phyloP scores from a whole-genome alignment of 2,888 invertebrate species.

The Melanchra persicariae region DNA sequence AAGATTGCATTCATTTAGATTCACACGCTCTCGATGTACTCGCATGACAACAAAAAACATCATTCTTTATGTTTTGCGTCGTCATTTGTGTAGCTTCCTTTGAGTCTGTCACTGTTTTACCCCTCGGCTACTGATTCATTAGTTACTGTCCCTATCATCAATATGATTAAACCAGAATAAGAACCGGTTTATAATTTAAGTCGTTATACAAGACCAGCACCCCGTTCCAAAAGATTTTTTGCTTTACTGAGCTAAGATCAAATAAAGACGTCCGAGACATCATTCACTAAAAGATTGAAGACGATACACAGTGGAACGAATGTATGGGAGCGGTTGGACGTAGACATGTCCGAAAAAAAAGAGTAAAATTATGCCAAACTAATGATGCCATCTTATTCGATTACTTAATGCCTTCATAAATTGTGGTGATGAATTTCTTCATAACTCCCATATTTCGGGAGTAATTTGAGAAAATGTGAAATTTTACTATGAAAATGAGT shows the following conservation, averaged over 20 bases:
- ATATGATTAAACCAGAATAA: constrained; percentile 79
- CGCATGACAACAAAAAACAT: constrained; percentile 57
- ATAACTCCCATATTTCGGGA: too few relatives aligned
- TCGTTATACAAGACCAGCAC: constrained; percentile 71
- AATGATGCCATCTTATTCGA: too few relatives aligned
- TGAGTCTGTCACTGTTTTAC: constrained; percentile 67
- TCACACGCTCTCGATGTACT: constrained; percentile 65
- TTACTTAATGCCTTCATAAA: too few relatives aligned
- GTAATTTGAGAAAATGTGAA: too few relatives aligned
- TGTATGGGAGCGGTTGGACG: too few relatives aligned
- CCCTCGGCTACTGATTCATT: constrained; percentile 74
- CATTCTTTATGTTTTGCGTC: constrained; percentile 52
- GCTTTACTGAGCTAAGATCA: constrained; percentile 59
- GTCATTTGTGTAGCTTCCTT: constrained; percentile 64
- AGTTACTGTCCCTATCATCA: constrained; percentile 75
- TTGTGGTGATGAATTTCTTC: too few relatives aligned
- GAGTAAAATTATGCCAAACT: too few relatives aligned
- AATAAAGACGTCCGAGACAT: constrained; percentile 57
- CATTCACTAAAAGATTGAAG: constrained; percentile 49
- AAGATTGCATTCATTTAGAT: constrained; percentile 63
- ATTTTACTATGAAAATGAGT: too few relatives aligned
- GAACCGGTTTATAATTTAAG: constrained; percentile 79
- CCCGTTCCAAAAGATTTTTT: constrained; percentile 64
- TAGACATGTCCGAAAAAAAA: too few relatives aligned
- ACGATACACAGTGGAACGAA: too few relatives aligned